These are phyloP conservation scores for Homalodisca vitripennis DNA, from an alignment of 1,140 invertebrate genomes.

Conservation along the genomic window DNA sequence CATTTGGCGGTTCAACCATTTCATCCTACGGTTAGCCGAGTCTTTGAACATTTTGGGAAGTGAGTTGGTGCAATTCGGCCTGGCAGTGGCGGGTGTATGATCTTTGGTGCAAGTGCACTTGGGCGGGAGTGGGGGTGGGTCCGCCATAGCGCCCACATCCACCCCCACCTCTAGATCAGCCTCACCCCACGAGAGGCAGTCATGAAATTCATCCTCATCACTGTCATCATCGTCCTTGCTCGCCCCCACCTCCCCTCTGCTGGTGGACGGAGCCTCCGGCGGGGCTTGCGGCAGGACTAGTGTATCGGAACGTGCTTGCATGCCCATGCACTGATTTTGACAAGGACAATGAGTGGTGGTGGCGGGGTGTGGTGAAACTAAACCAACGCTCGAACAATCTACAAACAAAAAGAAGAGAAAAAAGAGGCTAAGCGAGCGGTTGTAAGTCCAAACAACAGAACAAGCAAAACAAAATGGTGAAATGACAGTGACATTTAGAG, in stretches of 20 bases:
- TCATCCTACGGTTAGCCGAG: slow-evolving; percentile 31
- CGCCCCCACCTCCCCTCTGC: background rate
- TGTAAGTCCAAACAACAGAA: background rate
- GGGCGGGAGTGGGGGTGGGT: background rate
- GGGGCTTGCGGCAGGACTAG: background rate
- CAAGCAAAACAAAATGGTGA: slow-evolving; percentile 22
- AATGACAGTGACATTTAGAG: too few relatives aligned
- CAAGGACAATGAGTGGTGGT: slow-evolving; percentile 31
- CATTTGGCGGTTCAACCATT: slow-evolving; percentile 42
- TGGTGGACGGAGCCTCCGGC: background rate
- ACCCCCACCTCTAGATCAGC: slow-evolving; percentile 29
- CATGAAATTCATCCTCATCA: slow-evolving; percentile 33
- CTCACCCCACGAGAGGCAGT: slow-evolving; percentile 30
- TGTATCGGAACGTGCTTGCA: slow-evolving; percentile 25
- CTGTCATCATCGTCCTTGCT: slow-evolving; percentile 22
- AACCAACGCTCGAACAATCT: slow-evolving; percentile 33
- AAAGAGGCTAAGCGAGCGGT: slow-evolving; percentile 30
- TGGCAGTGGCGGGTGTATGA: background rate
- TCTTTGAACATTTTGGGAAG: slow-evolving; percentile 36
- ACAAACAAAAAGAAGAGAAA: slow-evolving; percentile 33
- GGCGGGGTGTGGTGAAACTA: slow-evolving; percentile 26
- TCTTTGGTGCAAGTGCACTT: slow-evolving; percentile 12
- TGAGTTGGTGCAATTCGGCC: slow-evolving; percentile 30
- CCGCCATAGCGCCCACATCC: slow-evolving; percentile 23
- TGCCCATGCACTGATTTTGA: slow-evolving; percentile 32